phyloP scores from a whole-genome alignment of 2,797 vertebrate species.

The Urosaurus nigricauda region DNA sequence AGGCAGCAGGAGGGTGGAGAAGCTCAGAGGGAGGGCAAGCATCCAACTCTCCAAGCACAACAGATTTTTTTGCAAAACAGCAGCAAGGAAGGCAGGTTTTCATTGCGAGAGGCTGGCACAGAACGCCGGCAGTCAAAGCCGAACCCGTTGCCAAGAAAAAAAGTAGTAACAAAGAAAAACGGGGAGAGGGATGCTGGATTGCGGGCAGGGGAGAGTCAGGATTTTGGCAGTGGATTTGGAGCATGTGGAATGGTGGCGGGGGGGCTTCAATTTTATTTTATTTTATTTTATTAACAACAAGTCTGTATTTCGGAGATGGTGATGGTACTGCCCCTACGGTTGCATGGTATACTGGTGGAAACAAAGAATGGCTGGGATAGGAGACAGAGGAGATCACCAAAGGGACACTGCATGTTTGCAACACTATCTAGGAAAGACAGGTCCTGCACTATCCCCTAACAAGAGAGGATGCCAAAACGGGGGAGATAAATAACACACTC shows the following conservation, averaged over 20 bases:
- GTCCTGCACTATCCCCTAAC: neutral
- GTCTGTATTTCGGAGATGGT: neutral
- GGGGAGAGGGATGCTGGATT: neutral
- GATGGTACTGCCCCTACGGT: neutral
- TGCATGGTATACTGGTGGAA: neutral
- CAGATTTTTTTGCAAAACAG: slow-evolving; percentile 64
- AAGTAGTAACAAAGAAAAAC: neutral
- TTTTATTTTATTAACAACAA: too few species aligned
- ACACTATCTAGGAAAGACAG: neutral
- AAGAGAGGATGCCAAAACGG: neutral
- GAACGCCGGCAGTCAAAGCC: slow-evolving; percentile 10
- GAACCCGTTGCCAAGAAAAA: neutral
- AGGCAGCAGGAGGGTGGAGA: neutral
- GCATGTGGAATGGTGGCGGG: neutral
- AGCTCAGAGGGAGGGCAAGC: slow-evolving; percentile 66
- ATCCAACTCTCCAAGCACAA: slow-evolving; percentile 67
- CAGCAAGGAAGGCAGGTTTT: slow-evolving; percentile 66
- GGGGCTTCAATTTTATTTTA: too few species aligned
- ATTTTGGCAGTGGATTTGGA: neutral
- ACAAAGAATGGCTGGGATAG: neutral
- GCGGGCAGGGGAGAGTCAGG: too few species aligned
- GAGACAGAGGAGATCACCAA: neutral
- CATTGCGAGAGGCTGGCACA: slow-evolving; percentile 37
- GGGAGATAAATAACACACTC: too few species aligned
- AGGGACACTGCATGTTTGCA: neutral